phyloP scores from a whole-genome alignment of 1,140 invertebrate genomes.

The Trichonephila inaurata region DNA sequence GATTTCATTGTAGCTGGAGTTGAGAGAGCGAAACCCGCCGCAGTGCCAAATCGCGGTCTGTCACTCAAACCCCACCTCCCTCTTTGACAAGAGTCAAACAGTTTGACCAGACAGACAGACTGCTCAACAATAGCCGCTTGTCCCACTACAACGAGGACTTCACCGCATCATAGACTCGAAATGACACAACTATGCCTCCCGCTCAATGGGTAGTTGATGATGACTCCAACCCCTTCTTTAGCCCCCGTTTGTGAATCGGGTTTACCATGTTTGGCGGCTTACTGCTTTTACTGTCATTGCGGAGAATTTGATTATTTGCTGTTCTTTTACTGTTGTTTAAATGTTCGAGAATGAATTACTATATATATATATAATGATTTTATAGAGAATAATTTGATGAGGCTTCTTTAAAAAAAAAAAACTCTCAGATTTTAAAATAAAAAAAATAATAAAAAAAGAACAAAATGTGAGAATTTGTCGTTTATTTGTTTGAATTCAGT shows the following conservation, averaged over 20 bases:
- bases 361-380: too few species aligned
- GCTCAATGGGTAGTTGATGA: slow-evolving; percentile 52
- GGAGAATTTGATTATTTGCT: too few species aligned
- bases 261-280: background rate
- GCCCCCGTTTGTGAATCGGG: background rate
- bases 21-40: background rate
- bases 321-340: too few species aligned
- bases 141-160: slow-evolving; percentile 41
- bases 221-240: background rate
- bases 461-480: too few species aligned
- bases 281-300: background rate
- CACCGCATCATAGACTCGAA: background rate
- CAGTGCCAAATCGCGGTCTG: background rate
- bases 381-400: too few species aligned
- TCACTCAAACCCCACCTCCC: slow-evolving; percentile 34
- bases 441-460: too few species aligned
- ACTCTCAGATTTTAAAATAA: too few species aligned
- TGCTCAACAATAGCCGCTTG: background rate
- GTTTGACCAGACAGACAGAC: slow-evolving; percentile 15
- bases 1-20: background rate
- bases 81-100: slow-evolving; percentile 45
- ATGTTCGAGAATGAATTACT: too few species aligned
- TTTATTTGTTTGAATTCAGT: too few species aligned
- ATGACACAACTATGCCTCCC: background rate
- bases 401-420: too few species aligned